Evolutionary conservation across 2,888 invertebrate genomes (phyloP), one percentile per base, ranked within the genome.

Genomic region (Drepanosiphum platanoidis): DNA sequence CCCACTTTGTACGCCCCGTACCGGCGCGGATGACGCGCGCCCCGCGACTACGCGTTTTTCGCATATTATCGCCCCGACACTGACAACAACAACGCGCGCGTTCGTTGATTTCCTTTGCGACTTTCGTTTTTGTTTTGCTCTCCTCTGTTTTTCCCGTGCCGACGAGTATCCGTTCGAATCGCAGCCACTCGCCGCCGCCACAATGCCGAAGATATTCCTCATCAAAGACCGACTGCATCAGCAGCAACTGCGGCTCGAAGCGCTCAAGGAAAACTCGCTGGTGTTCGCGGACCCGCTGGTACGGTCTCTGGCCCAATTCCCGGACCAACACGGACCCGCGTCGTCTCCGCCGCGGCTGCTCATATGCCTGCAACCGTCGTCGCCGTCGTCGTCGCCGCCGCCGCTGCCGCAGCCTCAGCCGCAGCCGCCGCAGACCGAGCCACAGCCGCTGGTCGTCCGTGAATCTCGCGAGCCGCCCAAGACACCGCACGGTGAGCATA

Each of bases 161-260:
- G 46, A 27, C 64, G n/a, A n/a, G 30, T 13, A n/a, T n/a, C 11
- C 61, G 22, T 9, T 27, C n/a, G 42, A 42, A 42, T 5, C 7
- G 8, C 42, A 7, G 61, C 66, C 81, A 86, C 81, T 87, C 86
- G 15, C 84, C 86, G 71, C 86, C 82, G 39, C 80, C 86, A 52
- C 83, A 58, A 96, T 96, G 96, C 96, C 96, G 92, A 96, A 96
- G 92, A 96, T 96, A 91, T 96, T 96, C 91, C 91, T 96, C 89
- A 95, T 96, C 89, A 96, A 96, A 91, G 95, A 96, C 90, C 93
- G 96, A 90, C 92, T 96, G 92, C 95, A 95, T 89, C 95, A 96
- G 93, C 96, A 96, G 92, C 96, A 96, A 91, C 92, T 95, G 89
- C 92, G 94, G 89, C 91, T 96, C 94, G 90, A 96, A 96, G 90